Percentiles rank a stretch among this genome's conserved stretches.
Evolutionary conservation across 2,797 vertebrate genomes (phyloP).

Genomic region (Tarsius wallacei): DNA sequence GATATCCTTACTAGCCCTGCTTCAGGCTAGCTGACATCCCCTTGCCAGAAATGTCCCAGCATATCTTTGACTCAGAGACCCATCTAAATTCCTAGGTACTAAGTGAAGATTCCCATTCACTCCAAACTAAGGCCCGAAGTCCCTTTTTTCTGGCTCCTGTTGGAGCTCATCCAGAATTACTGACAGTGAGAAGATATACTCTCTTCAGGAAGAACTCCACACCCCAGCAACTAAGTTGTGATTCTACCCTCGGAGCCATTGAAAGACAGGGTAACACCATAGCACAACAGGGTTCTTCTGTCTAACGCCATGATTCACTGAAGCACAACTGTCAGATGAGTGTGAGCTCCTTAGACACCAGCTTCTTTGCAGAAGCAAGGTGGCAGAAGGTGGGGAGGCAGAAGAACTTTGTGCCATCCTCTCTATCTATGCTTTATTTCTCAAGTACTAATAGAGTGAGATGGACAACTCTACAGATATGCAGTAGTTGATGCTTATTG

Average conservation of each 20-base stretch:
- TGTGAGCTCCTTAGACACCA: background rate
- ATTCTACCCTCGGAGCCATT: background rate
- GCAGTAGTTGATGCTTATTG: background rate
- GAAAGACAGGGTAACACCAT: background rate
- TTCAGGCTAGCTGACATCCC: background rate
- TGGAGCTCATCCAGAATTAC: background rate
- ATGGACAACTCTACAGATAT: background rate
- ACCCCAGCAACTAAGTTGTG: background rate
- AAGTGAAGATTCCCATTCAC: constrained; percentile 1
- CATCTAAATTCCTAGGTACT: background rate
- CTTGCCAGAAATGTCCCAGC: background rate
- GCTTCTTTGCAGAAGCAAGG: background rate
- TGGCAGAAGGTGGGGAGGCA: background rate
- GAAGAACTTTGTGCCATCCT: background rate
- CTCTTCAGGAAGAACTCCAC: background rate
- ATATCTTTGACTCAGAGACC: background rate
- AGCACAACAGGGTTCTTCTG: background rate
- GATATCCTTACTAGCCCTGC: background rate
- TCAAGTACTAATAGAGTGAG: background rate
- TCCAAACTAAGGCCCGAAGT: background rate
- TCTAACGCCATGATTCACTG: background rate
- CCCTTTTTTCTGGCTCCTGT: background rate
- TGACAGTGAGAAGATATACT: background rate
- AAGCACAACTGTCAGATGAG: background rate
- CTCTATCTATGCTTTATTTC: background rate